These are phyloP conservation scores for Maylandia zebra DNA, from an alignment of 2,113 vertebrate species.

Conservation along the genomic window DNA sequence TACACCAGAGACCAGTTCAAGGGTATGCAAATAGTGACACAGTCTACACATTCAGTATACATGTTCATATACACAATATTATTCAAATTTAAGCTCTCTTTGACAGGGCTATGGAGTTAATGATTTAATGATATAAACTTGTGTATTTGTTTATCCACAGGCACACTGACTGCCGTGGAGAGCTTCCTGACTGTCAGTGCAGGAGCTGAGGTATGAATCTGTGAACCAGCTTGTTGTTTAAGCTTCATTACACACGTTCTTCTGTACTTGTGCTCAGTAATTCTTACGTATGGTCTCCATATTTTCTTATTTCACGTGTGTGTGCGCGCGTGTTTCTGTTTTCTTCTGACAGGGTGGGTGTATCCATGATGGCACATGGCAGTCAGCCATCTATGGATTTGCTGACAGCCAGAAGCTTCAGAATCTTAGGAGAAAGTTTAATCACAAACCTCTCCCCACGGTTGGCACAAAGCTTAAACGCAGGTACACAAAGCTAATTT, in stretches of 20 bases:
- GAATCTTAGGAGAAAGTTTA: constrained; percentile 76
- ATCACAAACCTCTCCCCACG: constrained; percentile 76
- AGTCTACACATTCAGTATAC: neutral
- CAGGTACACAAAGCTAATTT: constrained; percentile 66
- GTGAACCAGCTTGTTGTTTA: neutral
- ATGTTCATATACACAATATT: neutral
- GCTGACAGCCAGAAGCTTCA: constrained; percentile 71
- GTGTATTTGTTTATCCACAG: constrained; percentile 49
- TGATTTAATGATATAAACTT: neutral
- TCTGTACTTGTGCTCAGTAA: neutral
- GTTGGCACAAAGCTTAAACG: constrained; percentile 80
- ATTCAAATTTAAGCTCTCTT: neutral
- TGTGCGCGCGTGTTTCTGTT: neutral
- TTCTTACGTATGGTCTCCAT: neutral
- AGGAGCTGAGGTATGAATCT: constrained; percentile 81
- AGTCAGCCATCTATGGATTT: constrained; percentile 83
- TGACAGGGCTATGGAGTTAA: neutral
- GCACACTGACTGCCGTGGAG: constrained; percentile 87
- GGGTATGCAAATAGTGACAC: constrained; percentile 61
- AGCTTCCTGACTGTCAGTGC: constrained; percentile 80
- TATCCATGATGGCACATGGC: constrained; percentile 89
- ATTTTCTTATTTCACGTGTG: neutral
- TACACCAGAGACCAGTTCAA: constrained; percentile 87
- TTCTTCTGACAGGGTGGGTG: constrained; percentile 68
- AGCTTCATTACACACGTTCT: neutral